Evolutionary conservation across 2,888 invertebrate genomes (phyloP).

Genomic region (Lacanobia wlatinum): DNA sequence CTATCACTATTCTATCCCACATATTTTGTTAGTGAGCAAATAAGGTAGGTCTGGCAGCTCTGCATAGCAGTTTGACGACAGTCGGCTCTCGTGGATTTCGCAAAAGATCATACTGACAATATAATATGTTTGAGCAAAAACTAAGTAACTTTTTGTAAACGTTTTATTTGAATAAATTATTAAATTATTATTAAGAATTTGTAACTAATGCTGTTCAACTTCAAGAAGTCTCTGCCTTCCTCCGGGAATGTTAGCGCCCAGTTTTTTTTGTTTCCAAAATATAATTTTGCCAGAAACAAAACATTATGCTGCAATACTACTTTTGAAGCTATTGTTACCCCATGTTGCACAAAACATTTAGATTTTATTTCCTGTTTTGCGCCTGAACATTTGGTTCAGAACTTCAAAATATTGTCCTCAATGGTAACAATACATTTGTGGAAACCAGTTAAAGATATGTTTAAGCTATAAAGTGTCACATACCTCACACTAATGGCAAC

Average conservation of each 20-base stretch:
- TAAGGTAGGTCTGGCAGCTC: no score
- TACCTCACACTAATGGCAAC: slow-evolving; percentile 1
- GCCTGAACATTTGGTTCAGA: background rate
- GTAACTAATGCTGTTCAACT: background rate
- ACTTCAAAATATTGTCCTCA: slow-evolving; percentile 3
- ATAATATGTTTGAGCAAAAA: no score
- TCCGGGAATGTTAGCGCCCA: background rate
- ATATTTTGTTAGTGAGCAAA: no score
- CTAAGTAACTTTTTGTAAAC: no score
- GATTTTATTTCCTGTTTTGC: slow-evolving; percentile 8
- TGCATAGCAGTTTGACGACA: no score
- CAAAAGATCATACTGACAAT: no score
- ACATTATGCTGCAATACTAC: background rate
- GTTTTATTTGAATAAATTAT: no score
- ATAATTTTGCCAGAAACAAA: slow-evolving; percentile 4
- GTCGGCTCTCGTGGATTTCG: no score
- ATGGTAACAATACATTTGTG: background rate
- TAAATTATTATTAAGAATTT: no score
- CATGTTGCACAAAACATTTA: slow-evolving; percentile 5
- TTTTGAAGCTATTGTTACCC: slow-evolving; percentile 1
- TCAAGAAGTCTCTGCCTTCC: background rate
- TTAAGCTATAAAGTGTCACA: background rate
- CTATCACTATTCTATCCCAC: no score
- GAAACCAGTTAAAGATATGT: background rate
- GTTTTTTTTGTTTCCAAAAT: background rate